Base-by-base conservation (phyloP, 2,797 vertebrate genomes). In the Brachymystax lenok region DNA sequence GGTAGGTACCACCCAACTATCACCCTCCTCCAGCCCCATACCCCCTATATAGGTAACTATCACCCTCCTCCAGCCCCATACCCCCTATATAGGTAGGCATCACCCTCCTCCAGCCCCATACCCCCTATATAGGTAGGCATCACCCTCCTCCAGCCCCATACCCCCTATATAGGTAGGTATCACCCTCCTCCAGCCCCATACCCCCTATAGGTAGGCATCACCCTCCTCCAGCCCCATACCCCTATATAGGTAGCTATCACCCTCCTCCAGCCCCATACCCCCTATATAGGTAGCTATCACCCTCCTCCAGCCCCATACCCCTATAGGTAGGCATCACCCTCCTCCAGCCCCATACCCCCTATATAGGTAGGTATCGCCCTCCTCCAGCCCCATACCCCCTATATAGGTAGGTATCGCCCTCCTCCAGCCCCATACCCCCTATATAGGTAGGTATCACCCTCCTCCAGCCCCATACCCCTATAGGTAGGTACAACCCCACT, bases 1-100 rank as follows among this genome's bases (percentile, higher is more conserved):
- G 93, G 93, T 94, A 87, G 87, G 81, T 81, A 69, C 27, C n/a
- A n/a, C 10, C 33, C 0, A 17, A 21, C 14, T 8, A 33, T 46
- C 17, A 61, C 73, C n/a, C 27, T 30, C 64, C 8, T 19, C 24
- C 21, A 21, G 8, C 35, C 10, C 19, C 52, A 12, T 5, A n/a
- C 28, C 54, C 16, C 4, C 52, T 56, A 35, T 17, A 56, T 17
- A 56, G 52, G 52, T 56, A 56, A 17, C 17, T 35, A 16, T 13
- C 51, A 16, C 51, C 51, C 51, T 8, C 35, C 1, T 35, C 35
- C 6, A 8, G 6, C 24, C 30, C n/a, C 8, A 66, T 46, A 16
- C 69, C 8, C 68, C 51, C 40, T 8, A 40, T 40, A 40, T 10
- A 40, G 35, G 7, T 40, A 40, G 35, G 35, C 8, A 40, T 0